Conservation (phyloP, 2,888 invertebrate species). For the Troilus luridus region DNA sequence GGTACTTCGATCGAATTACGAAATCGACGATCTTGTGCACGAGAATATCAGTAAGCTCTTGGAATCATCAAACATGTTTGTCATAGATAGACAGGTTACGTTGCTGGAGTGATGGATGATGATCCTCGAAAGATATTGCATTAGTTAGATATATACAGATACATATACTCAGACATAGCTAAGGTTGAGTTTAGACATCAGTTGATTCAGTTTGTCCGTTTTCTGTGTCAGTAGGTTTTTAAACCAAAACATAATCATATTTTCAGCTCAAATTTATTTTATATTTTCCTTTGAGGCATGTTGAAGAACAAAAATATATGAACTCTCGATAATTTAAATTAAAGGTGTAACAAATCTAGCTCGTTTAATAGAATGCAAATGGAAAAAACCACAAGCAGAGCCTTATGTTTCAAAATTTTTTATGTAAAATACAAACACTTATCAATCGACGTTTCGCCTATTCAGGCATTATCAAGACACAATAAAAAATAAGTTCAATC, state of each 20-base stretch:
- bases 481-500: no score
- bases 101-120: neutral
- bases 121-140: neutral
- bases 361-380: no score
- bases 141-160: neutral
- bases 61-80: neutral
- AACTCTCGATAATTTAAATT: no score
- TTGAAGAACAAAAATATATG: no score
- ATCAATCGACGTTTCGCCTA: no score
- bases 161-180: neutral
- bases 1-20: neutral
- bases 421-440: no score
- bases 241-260: neutral
- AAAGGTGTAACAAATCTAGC: no score
- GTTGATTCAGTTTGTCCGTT: neutral
- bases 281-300: neutral
- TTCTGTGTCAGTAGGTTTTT: neutral
- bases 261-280: neutral
- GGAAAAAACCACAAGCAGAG: no score
- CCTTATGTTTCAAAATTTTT: no score
- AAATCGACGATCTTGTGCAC: neutral
- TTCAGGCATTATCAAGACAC: no score
- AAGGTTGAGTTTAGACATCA: neutral
- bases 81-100: neutral
- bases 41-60: neutral